These are phyloP conservation scores for Rhopalosiphum nymphaeae DNA, from an alignment of 2,888 invertebrate genomes.

Conservation along the genomic window DNA sequence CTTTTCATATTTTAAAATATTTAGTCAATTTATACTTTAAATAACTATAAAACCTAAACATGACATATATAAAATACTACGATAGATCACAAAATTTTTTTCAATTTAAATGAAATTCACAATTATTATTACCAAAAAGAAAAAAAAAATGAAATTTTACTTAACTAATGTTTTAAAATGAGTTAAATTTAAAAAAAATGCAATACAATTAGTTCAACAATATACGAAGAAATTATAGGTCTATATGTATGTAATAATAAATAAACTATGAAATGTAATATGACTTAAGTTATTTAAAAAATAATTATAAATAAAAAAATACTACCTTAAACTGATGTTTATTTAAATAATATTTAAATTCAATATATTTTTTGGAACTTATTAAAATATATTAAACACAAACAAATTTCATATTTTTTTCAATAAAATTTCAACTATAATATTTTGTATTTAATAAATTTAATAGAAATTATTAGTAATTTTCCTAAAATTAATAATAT, in stretches of 20 bases:
- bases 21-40: background rate
- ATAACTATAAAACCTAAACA: background rate
- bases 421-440: background rate
- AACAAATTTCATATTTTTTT: background rate
- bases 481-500: too few species aligned
- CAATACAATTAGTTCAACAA: background rate
- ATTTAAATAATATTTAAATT: background rate
- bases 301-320: background rate
- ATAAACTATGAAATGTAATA: background rate
- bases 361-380: background rate
- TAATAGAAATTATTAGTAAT: background rate
- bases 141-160: too few species aligned
- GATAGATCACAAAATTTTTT: background rate
- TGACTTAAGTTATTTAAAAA: background rate
- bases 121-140: background rate
- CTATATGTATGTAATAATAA: background rate
- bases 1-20: background rate
- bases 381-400: background rate
- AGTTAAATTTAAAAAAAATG: background rate
- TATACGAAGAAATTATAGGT: background rate
- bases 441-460: background rate
- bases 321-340: background rate
- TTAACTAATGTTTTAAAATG: too few species aligned
- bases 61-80: background rate
- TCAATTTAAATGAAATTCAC: background rate